Evolutionary conservation across 2,888 invertebrate genomes (phyloP).

Genomic region (Acrobeloides nanus): DNA sequence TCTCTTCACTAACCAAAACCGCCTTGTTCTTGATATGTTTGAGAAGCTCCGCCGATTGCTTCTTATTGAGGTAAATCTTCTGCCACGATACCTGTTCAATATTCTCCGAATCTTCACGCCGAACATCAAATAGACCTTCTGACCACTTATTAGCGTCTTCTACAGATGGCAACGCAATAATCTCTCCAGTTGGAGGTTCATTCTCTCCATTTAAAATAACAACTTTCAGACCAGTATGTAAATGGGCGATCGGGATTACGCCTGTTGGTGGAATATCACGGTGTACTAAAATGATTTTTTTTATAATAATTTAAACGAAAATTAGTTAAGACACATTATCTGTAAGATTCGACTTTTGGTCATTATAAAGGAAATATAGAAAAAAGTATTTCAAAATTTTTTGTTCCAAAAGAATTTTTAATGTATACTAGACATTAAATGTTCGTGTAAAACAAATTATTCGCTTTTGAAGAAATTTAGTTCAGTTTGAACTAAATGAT

Average conservation of each 20-base stretch:
- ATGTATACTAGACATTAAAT: too few relatives aligned
- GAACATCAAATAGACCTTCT: conserved; percentile 26
- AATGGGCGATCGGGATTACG: conserved; percentile 34
- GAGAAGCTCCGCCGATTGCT: conserved; percentile 21
- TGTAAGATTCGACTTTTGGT: too few relatives aligned
- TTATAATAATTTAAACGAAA: too few relatives aligned
- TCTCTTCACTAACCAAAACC: background rate
- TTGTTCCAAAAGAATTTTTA: too few relatives aligned
- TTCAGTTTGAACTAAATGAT: too few relatives aligned
- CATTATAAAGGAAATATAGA: too few relatives aligned
- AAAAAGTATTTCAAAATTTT: too few relatives aligned
- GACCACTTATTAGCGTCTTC: conserved; percentile 34
- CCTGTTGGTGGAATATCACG: conserved; percentile 39
- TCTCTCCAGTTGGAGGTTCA: conserved; percentile 11
- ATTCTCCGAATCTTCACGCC: conserved; percentile 15
- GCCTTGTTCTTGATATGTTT: conserved; percentile 15
- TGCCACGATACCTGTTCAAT: conserved; percentile 16
- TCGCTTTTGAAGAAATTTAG: too few relatives aligned
- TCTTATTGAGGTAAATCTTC: conserved; percentile 17
- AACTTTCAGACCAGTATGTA: conserved; percentile 19
- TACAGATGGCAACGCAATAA: conserved; percentile 24
- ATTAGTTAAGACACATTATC: too few relatives aligned
- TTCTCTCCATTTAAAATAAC: conserved; percentile 14
- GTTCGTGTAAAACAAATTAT: too few relatives aligned
- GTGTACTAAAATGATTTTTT: too few relatives aligned